Conservation (phyloP, 2,113 vertebrate genomes). For the Hippocampus barbouri region DNA sequence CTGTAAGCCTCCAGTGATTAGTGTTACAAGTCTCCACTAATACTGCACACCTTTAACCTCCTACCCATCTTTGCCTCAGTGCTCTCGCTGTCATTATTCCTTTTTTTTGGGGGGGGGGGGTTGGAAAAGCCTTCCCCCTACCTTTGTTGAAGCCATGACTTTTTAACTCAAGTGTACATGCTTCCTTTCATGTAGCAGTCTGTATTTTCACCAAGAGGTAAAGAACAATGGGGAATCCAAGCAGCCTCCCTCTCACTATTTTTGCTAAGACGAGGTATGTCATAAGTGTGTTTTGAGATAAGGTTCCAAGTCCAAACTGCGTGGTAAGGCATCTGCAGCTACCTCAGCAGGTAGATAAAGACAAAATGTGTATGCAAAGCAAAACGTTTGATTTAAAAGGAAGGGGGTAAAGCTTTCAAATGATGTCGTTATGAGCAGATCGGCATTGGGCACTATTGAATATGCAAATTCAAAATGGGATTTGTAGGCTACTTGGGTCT, state of each 20-base stretch:
- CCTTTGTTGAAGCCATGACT: background rate
- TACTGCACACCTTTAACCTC: conserved; percentile 4
- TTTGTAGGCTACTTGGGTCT: conserved; percentile 15
- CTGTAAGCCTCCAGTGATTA: conserved; percentile 31
- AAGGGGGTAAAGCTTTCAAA: conserved; percentile 36
- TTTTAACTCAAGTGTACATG: background rate
- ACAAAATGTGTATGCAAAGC: conserved; percentile 12
- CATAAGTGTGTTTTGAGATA: conserved; percentile 40
- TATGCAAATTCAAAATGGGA: conserved; percentile 38
- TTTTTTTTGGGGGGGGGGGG: background rate
- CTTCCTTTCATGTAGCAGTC: background rate
- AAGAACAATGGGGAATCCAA: background rate
- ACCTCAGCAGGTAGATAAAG: conserved; percentile 37
- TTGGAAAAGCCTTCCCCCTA: background rate
- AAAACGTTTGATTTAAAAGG: conserved; percentile 46
- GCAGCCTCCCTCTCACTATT: conserved; percentile 2
- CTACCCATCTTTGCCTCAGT: background rate
- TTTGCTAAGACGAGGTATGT: background rate
- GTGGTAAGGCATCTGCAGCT: conserved; percentile 24
- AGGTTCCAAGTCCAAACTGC: conserved; percentile 12
- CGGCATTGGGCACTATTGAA: conserved; percentile 38
- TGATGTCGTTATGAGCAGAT: conserved; percentile 56
- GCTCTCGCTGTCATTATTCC: conserved; percentile 9
- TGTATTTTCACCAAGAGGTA: conserved; percentile 1
- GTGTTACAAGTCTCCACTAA: conserved; percentile 38